phyloP scores from a whole-genome alignment of 2,113 vertebrate genomes.

The Leucoraja erinaceus region DNA sequence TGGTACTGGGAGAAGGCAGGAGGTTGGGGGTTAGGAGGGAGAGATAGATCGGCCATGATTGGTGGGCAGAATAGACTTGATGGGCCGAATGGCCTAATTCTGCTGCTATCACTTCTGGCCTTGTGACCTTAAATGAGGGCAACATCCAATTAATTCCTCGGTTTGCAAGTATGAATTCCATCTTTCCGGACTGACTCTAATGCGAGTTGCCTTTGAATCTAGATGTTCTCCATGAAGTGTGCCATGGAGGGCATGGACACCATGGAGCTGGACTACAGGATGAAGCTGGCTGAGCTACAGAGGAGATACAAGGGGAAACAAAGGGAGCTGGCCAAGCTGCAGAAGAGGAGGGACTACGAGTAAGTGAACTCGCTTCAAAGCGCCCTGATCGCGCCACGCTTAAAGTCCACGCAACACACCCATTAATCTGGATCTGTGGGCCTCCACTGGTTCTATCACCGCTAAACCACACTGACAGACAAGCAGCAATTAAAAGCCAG shows the following conservation, averaged over 20 bases:
- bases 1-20: no score
- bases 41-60: no score
- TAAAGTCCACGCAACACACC: not conserved
- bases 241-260: constrained; percentile 80
- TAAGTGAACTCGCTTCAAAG: constrained; percentile 54
- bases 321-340: constrained; percentile 81
- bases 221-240: constrained; percentile 82
- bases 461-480: not conserved
- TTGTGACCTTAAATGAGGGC: no score
- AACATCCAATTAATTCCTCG: no score
- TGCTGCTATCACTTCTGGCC: no score
- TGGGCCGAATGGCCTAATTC: no score
- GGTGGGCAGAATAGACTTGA: no score
- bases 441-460: not conserved
- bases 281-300: constrained; percentile 86
- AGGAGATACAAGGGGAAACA: constrained; percentile 88
- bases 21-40: no score
- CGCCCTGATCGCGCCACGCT: not conserved
- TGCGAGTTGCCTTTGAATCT: constrained; percentile 1
- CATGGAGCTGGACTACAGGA: constrained; percentile 83
- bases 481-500: not conserved
- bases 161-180: not conserved
- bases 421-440: not conserved
- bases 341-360: constrained; percentile 80
- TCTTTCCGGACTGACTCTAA: not conserved